A percentile compares a stretch with the other conserved stretches of the same genome.
Conservation (phyloP, 2,797 vertebrate genomes). For the Holocentrus rufus region DNA sequence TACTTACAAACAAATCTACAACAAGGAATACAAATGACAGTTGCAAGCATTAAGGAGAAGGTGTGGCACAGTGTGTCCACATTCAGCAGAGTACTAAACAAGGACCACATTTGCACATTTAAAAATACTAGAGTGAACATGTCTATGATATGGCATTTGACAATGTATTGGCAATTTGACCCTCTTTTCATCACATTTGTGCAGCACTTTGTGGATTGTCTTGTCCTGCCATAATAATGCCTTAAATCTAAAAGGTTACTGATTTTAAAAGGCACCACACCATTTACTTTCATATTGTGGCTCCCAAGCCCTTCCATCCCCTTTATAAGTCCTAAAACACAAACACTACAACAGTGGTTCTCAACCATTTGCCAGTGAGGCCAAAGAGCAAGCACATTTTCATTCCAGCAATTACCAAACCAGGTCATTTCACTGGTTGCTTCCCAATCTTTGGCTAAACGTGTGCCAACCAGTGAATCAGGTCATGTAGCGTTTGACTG, state of each 20-base stretch:
- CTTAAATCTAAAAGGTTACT: constrained; percentile 42
- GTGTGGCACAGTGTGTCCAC: constrained; percentile 63
- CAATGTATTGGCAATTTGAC: constrained; percentile 64
- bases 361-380: constrained; percentile 51
- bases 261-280: constrained; percentile 59
- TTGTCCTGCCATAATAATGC: constrained; percentile 48
- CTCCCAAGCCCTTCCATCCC: constrained; percentile 30
- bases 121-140: constrained; percentile 69
- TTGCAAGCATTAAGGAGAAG: constrained; percentile 81
- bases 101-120: constrained; percentile 66
- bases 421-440: constrained; percentile 1
- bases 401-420: background rate
- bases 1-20: constrained; percentile 90
- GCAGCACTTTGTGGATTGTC: constrained; percentile 77
- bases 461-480: constrained; percentile 51
- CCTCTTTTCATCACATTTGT: constrained; percentile 61
- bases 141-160: constrained; percentile 66
- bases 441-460: constrained; percentile 38
- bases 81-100: constrained; percentile 61
- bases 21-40: constrained; percentile 85
- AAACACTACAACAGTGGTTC: constrained; percentile 59
- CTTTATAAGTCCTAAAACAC: constrained; percentile 54
- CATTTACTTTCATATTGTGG: constrained; percentile 42
- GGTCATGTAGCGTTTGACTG: constrained; percentile 1
- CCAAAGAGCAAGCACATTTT: constrained; percentile 39